Evolutionary conservation across 2,888 invertebrate species (phyloP), one percentile per base, ranked within the genome.

Genomic region (Noctua comes): DNA sequence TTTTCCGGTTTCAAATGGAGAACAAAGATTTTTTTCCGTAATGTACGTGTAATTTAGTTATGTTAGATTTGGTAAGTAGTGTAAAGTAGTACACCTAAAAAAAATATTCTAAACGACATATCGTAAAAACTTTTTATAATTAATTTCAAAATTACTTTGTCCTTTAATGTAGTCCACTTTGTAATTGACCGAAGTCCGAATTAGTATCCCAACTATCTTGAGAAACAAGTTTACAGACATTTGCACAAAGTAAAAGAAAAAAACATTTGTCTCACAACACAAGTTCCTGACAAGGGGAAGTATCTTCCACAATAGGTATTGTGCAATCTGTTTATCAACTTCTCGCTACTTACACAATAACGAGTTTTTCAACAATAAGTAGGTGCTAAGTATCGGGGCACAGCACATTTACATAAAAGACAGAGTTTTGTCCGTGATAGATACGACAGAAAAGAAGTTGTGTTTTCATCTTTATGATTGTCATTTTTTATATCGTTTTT

Each of bases 251-350:
- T 65, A 65, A 73, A 78, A 65, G 68, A 66, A 78, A 66, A 78
- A 75, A 64, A 27, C 68, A 31, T 78, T 78, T 64, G 46, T 76
- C 66, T 77, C 57, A 48, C 72, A 69, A 73, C 71, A 66, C 36
- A 81, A 86, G 69, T 83, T 87, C 51, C 46, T 75, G 75, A 79
- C 76, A 82, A 80, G 64, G 31, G 59, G 57, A 80, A 68, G 59
- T 76, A 76, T 68, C 72, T 64, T 75, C 21, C 27, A 86, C 86
- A 88, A 86, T 73, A 83, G 76, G 79, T 76, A 77, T 80, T 86
- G 80, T 84, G 66, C 71, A 64, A 80, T 86, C 75, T 82, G 73
- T 87, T 77, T 80, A 79, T 72, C 68, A 79, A 82, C 54, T 82
- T 74, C 70, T 70, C 46, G 43, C 51, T 69, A 68, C 81, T 86